A percentile compares a stretch with the other conserved stretches of the same genome.
Evolutionary conservation across 2,113 vertebrate species (phyloP).

Genomic region (Vidua chalybeata): DNA sequence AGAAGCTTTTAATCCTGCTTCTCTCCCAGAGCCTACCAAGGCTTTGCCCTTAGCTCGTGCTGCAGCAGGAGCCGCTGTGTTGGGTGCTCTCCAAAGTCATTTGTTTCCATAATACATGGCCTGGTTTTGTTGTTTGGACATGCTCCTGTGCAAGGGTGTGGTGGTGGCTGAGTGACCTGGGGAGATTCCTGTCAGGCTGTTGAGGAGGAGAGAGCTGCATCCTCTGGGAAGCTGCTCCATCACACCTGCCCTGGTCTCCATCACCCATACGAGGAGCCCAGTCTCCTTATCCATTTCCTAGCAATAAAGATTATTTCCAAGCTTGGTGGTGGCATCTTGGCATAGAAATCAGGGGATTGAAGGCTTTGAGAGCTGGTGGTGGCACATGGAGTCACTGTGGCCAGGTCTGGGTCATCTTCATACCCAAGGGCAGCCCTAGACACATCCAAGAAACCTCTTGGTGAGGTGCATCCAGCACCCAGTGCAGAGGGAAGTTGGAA

Average conservation of each 20-base stretch:
- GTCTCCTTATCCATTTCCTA: background rate
- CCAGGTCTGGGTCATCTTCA: background rate
- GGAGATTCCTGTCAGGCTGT: background rate
- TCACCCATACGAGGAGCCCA: accelerated
- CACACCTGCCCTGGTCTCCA: background rate
- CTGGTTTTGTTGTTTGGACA: accelerated
- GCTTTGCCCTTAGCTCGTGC: background rate
- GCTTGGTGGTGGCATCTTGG: background rate
- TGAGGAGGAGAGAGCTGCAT: background rate
- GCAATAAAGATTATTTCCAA: background rate
- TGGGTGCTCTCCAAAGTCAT: background rate
- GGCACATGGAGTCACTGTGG: accelerated
- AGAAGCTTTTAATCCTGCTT: conserved; percentile 43
- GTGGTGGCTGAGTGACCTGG: background rate
- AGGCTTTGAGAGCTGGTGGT: background rate
- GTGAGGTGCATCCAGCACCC: background rate
- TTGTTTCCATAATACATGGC: accelerated
- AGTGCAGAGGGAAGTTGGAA: background rate
- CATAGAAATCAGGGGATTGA: accelerated
- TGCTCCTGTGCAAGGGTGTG: background rate
- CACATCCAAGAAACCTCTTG: background rate
- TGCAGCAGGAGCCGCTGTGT: background rate
- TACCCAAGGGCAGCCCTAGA: background rate
- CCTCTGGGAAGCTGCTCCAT: background rate
- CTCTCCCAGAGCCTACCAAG: background rate